A percentile compares a stretch with the other conserved stretches of the same genome.
Conservation (phyloP, 2,888 invertebrate genomes). For the Thera britannica region DNA sequence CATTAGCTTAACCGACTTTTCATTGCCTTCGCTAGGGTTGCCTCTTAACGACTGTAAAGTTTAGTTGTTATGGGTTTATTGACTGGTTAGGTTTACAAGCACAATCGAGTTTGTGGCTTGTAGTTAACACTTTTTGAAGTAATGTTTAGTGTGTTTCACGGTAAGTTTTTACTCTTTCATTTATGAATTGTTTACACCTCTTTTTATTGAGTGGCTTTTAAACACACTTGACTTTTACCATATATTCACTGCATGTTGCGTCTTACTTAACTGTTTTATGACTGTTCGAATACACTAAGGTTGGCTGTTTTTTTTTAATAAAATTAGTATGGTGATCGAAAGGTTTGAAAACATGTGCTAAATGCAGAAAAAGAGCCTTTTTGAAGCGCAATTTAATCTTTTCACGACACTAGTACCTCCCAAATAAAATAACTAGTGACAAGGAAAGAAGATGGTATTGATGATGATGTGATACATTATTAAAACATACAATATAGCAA, state of each 20-base stretch:
- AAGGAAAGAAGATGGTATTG: too few species aligned
- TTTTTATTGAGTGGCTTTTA: neutral
- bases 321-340: too few species aligned
- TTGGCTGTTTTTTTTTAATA: too few species aligned
- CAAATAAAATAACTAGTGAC: too few species aligned
- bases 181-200: slow-evolving; percentile 23
- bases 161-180: neutral
- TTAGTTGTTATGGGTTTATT: slow-evolving; percentile 54
- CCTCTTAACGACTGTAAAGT: slow-evolving; percentile 51
- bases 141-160: slow-evolving; percentile 19
- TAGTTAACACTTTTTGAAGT: slow-evolving; percentile 35
- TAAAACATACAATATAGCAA: too few species aligned
- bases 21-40: slow-evolving; percentile 82
- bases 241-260: neutral
- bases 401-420: too few species aligned
- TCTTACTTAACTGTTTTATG: neutral
- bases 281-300: neutral
- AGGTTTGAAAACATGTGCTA: too few species aligned
- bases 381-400: too few species aligned
- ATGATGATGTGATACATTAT: too few species aligned
- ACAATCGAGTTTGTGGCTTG: slow-evolving; percentile 32
- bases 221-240: neutral
- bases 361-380: too few species aligned
- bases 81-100: slow-evolving; percentile 47
- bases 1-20: slow-evolving; percentile 85